Conservation (phyloP, 2,113 vertebrate genomes). For the Antigone vipio region DNA sequence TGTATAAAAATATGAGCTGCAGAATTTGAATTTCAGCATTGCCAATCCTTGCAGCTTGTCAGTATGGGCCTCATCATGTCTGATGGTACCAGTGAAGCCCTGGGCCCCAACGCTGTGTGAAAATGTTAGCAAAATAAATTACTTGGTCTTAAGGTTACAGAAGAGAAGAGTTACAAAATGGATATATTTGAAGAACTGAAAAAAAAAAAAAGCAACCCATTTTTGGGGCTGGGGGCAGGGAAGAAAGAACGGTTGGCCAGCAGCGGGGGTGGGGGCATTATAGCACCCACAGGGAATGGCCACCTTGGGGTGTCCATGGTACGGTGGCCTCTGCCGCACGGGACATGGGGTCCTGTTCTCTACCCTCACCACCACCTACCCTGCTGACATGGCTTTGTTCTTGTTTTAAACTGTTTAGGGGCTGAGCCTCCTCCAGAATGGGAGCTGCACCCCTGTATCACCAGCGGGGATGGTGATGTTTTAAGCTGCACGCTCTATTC, state of each 20-base stretch:
- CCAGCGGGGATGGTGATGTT: background rate
- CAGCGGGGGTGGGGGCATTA: fast-evolving
- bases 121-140: background rate
- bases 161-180: background rate
- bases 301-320: background rate
- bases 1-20: background rate
- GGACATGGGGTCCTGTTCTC: fast-evolving
- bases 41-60: background rate
- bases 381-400: fast-evolving
- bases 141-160: background rate
- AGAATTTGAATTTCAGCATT: background rate
- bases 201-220: background rate
- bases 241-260: background rate
- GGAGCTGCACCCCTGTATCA: fast-evolving
- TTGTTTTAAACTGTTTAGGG: background rate
- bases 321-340: fast-evolving
- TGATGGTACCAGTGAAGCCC: background rate
- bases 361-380: background rate
- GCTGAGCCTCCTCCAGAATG: background rate
- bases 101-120: fast-evolving
- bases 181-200: background rate
- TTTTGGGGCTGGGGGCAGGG: background rate
- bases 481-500: fast-evolving
- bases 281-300: background rate
- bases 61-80: background rate